Percentiles rank a stretch among this genome's conserved stretches.
Conservation (phyloP, 2,888 invertebrate species). For the Acronicta psi region DNA sequence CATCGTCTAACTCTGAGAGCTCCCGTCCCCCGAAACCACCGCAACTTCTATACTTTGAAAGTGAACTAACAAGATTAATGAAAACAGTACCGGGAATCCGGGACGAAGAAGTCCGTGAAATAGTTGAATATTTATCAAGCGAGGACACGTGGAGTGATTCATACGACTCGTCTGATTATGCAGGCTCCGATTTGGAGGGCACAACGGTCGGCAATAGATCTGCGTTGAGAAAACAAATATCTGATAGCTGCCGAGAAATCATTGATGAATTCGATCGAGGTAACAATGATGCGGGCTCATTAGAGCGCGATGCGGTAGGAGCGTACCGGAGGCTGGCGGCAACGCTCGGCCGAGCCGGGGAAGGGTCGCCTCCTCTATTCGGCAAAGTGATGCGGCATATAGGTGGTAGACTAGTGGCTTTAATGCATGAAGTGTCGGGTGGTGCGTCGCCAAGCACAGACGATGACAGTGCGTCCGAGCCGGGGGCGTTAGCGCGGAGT, state of each 20-base stretch:
- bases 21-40: conserved; percentile 93
- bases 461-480: conserved; percentile 92
- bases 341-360: conserved; percentile 93
- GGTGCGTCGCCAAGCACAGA: conserved; percentile 93
- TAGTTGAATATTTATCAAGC: conserved; percentile 97
- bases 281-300: conserved; percentile 88
- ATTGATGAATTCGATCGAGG: conserved; percentile 95
- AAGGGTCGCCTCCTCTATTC: conserved; percentile 94
- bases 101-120: conserved; percentile 96
- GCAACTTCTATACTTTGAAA: conserved; percentile 96
- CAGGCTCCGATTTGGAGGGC: conserved; percentile 95
- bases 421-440: conserved; percentile 97
- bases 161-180: conserved; percentile 97
- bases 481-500: conserved; percentile 92
- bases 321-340: conserved; percentile 96
- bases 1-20: conserved; percentile 89
- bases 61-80: conserved; percentile 96
- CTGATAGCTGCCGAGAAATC: conserved; percentile 96
- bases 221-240: conserved; percentile 94
- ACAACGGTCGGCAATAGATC: conserved; percentile 89
- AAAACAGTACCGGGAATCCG: conserved; percentile 97
- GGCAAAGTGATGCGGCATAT: conserved; percentile 98
- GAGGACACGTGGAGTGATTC: conserved; percentile 98
- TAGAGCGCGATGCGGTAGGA: conserved; percentile 93
- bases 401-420: conserved; percentile 94